Conservation (phyloP, 2,113 vertebrate species). For the Rostratula benghalensis region DNA sequence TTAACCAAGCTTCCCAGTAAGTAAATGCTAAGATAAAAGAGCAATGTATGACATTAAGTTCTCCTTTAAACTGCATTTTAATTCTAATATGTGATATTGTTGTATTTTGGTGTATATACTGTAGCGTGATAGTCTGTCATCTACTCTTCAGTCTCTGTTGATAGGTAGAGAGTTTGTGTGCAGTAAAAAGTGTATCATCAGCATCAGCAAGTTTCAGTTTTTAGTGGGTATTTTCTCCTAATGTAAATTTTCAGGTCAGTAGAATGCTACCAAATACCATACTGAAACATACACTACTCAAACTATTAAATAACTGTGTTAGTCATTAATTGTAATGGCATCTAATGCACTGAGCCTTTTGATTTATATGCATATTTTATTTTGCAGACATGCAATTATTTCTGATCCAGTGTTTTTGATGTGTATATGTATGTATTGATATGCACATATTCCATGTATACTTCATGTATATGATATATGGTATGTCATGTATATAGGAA, state of each 20-base stretch:
- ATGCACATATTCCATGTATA: slow-evolving; percentile 50
- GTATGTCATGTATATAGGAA: slow-evolving; percentile 65
- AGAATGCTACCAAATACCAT: slow-evolving; percentile 52
- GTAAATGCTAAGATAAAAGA: background rate
- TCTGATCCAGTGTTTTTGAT: slow-evolving; percentile 69
- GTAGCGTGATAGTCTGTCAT: background rate
- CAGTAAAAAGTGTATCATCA: slow-evolving; percentile 31
- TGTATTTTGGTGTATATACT: slow-evolving; percentile 8
- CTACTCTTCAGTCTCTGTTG: background rate
- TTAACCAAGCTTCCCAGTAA: background rate
- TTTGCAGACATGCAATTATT: slow-evolving; percentile 72
- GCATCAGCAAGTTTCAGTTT: slow-evolving; percentile 42
- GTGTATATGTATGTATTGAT: slow-evolving; percentile 59
- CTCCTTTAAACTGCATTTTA: slow-evolving; percentile 9
- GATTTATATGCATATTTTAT: slow-evolving; percentile 68
- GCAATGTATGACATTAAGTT: background rate
- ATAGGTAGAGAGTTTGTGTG: slow-evolving; percentile 21
- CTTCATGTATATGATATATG: background rate
- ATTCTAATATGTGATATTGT: background rate
- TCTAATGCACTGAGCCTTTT: slow-evolving; percentile 69
- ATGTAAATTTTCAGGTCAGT: slow-evolving; percentile 42
- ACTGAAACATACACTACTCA: slow-evolving; percentile 55
- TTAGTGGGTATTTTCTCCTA: slow-evolving; percentile 18
- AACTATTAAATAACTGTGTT: slow-evolving; percentile 65
- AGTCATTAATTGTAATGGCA: slow-evolving; percentile 66